Evolutionary conservation across 2,888 invertebrate genomes (phyloP), one percentile per base, ranked within the genome.

Genomic region (Autographa pulchrina): DNA sequence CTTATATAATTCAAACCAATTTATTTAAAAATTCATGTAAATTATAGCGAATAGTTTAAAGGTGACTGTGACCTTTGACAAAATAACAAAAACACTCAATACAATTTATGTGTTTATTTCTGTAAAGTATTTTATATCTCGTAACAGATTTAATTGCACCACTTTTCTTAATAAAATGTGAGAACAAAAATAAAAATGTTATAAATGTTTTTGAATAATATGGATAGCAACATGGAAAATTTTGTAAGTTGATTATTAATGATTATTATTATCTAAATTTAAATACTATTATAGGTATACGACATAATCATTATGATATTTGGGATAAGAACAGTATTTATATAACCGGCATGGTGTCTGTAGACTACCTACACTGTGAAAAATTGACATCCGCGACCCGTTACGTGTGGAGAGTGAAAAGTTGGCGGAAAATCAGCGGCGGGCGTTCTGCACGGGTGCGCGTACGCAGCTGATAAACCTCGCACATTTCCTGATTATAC

Each of bases 401-500:
- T 83, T 84, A 81, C 75, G 72, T 84, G 54, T 70, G 65, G 66
- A 70, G 72, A 70, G 72, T 70, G 77, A 82, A 82, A 81, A 84
- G 77, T 78, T 72, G 65, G 78, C 78, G 82, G 80, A 72, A 81
- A 81, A 82, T 78, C 65, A 79, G 70, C 75, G 74, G 70, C 64
- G 54, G 25, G 72, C 76, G 89, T 89, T 90, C 85, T 85, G 86
- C 85, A 82, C 81, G 87, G 84, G 78, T 85, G 86, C 88, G 75
- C 81, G 68, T 72, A 82, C 81, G 80, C 69, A 70, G 52, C 84
- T 67, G 75, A 82, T 85, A 83, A 80, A 85, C 84, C 85, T 74
- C 75, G 66, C 79, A 62, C 20, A 80, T 83, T 92, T 91, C 92
- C 91, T 91, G 81, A 89, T 91, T 90, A 87, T 82, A 81, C 77